phyloP scores from a whole-genome alignment of 2,797 vertebrate species.

The Coluber constrictor region DNA sequence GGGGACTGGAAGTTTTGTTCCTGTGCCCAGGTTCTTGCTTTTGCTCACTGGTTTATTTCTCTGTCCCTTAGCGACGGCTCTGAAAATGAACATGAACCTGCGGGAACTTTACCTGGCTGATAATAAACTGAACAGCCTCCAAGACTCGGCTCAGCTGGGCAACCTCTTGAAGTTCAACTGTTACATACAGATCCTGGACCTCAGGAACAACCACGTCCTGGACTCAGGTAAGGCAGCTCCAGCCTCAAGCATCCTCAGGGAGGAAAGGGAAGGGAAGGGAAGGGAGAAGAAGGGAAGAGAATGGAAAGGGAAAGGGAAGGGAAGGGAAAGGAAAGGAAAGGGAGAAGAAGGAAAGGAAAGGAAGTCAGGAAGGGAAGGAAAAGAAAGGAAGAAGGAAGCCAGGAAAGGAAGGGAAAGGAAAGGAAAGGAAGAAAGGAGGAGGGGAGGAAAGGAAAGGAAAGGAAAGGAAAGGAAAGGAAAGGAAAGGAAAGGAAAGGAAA shows the following conservation, averaged over 20 bases:
- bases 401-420: accelerated
- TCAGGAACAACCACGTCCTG: conserved; percentile 91
- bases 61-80: conserved; percentile 78
- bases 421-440: no score
- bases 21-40: neutral
- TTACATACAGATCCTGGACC: conserved; percentile 90
- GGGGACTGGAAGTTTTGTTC: neutral
- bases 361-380: no score
- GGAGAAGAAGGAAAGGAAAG: no score
- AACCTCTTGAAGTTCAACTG: conserved; percentile 94
- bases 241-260: no score
- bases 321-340: no score
- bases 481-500: no score
- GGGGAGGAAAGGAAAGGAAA: no score
- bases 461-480: no score
- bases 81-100: conserved; percentile 96
- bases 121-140: conserved; percentile 90
- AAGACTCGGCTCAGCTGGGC: conserved; percentile 91
- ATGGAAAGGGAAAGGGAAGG: no score
- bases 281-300: no score
- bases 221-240: conserved; percentile 80
- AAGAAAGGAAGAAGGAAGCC: no score
- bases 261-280: neutral
- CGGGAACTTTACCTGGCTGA: conserved; percentile 91
- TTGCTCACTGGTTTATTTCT: neutral